phyloP scores from a whole-genome alignment of 2,113 vertebrate genomes.

The Siniperca knerii region DNA sequence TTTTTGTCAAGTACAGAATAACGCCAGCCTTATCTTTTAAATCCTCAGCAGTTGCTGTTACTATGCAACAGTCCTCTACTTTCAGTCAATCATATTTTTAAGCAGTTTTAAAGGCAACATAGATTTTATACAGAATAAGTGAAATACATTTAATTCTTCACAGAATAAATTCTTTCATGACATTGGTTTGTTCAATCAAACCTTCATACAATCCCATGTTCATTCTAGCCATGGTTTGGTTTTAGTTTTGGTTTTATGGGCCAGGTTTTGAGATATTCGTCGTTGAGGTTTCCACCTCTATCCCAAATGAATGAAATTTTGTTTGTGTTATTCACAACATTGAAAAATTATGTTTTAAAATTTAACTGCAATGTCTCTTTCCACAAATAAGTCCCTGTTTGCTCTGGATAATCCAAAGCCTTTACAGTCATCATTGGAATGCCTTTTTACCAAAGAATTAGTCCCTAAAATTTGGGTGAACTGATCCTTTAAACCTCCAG shows the following conservation, averaged over 20 bases:
- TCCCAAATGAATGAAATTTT: no score
- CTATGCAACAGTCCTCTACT: neutral
- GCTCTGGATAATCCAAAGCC: no score
- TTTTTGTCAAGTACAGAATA: neutral
- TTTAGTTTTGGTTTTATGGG: neutral
- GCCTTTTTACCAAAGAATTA: no score
- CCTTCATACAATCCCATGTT: neutral
- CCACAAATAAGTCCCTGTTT: no score
- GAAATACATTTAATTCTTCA: neutral
- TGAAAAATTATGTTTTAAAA: neutral
- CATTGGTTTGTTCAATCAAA: neutral
- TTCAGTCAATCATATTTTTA: neutral
- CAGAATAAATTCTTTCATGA: neutral
- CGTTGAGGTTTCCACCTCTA: no score
- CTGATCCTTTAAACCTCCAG: neutral
- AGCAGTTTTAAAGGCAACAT: neutral
- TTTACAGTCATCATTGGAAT: no score
- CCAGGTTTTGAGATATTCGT: no score
- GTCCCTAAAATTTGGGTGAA: neutral
- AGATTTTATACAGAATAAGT: neutral
- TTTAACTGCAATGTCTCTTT: neutral
- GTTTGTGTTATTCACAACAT: no score
- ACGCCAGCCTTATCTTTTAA: neutral
- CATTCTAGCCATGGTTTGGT: no score
- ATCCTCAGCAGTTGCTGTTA: constrained; percentile 6